Percentiles rank a stretch among this genome's conserved stretches.
Evolutionary conservation across 2,797 vertebrate genomes (phyloP).

Genomic region (Scolopax rusticola): DNA sequence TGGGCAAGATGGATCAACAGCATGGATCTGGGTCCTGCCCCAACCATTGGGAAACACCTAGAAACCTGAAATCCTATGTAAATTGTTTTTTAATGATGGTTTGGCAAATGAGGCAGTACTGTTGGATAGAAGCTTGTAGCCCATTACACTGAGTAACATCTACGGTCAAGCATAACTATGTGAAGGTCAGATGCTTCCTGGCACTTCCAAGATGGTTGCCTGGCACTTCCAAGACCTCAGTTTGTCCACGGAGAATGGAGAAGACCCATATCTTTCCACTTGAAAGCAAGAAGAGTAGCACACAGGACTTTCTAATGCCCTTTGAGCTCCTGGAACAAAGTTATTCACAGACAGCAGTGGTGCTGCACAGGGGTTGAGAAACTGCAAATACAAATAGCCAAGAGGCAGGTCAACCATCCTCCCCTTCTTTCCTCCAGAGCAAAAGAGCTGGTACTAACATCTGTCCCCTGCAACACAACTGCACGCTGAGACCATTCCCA

Average conservation of each 20-base stretch:
- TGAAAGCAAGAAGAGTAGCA: not conserved
- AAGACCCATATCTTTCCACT: not conserved
- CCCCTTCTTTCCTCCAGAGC: not conserved
- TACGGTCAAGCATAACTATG: not conserved
- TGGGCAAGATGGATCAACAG: not conserved
- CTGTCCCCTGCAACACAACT: accelerated
- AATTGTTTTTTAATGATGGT: not conserved
- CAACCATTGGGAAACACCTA: not conserved
- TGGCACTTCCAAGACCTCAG: not conserved
- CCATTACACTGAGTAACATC: not conserved
- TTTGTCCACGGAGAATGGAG: not conserved
- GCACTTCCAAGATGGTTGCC: not conserved
- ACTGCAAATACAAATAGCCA: not conserved
- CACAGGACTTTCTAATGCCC: not conserved
- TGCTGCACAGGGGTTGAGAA: not conserved
- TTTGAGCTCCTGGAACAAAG: not conserved
- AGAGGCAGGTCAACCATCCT: not conserved
- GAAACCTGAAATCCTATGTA: not conserved
- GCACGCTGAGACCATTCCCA: not conserved
- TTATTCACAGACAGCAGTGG: not conserved
- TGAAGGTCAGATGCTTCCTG: not conserved
- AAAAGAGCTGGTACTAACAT: not conserved
- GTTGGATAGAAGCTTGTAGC: too few relatives aligned
- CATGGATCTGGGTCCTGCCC: not conserved
- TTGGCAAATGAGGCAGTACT: not conserved